Base-by-base conservation (phyloP, 2,113 vertebrate genomes). In the Uria aalge region DNA sequence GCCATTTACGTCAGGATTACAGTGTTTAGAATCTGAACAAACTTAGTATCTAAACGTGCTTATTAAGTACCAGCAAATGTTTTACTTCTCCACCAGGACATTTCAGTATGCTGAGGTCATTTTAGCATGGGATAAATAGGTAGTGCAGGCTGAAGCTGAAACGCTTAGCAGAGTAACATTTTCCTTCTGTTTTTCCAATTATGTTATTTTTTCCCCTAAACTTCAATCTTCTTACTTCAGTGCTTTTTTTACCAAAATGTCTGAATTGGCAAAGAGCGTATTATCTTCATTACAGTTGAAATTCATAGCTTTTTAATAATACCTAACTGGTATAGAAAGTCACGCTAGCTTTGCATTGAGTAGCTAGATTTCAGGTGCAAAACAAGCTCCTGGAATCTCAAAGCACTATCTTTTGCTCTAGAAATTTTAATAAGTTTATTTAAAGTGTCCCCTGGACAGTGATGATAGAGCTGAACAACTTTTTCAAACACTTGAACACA, bases 1-100 rank as follows among this genome's bases (percentile, higher is more conserved):
- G 76, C 63, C 11, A 26, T 40, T 73, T 82, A 67, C 16, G n/a
- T 82, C n/a, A 71, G 60, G 32, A 86, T 80, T 90, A 43, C 18
- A 40, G 30, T 68, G 27, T 94, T 95, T 74, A 85, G 91, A 92
- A 45, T 60, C 74, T 62, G 64, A 86, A 53, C n/a, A 80, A 75
- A 36, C 17, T 38, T 62, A 57, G 9, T 38, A 75, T 78, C 79
- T 92, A 38, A 94, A 68, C 29, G 27, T 85, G 73, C 7, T 85
- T 12, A 40, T 84, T 50, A 55, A 81, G 15, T 53, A 82, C 62
- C 48, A 53, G 45, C 45, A 53, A 74, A 55, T 66, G 38, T 88
- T 86, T 90, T 88, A 30, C 60, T 96, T 94, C n/a, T 50, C 41
- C 72, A 92, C 30, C 71, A 95, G 84, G 80, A 97, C 97, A 93